These are phyloP conservation scores for Hyposoter dolosus DNA, from an alignment of 2,888 invertebrate genomes.

Conservation along the genomic window DNA sequence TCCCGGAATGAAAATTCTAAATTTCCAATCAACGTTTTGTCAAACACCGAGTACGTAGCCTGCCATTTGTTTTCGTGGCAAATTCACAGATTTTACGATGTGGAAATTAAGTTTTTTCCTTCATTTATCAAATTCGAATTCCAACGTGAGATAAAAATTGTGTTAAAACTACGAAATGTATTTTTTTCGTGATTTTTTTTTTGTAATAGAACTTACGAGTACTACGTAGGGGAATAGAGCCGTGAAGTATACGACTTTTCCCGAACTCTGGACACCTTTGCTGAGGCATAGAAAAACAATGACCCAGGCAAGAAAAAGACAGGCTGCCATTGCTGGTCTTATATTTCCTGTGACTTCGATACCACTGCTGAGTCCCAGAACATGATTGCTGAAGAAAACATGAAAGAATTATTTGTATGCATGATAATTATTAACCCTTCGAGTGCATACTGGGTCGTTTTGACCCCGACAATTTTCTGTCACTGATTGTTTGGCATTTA, in stretches of 20 bases:
- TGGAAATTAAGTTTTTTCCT: not conserved
- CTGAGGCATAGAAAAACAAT: slow-evolving; percentile 92
- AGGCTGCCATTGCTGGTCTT: slow-evolving; percentile 89
- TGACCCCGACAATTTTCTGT: too few relatives aligned
- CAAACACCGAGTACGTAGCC: too few relatives aligned
- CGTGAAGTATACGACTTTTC: slow-evolving; percentile 92
- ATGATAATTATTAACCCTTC: not conserved
- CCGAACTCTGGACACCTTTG: slow-evolving; percentile 92
- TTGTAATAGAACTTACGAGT: slow-evolving; percentile 86
- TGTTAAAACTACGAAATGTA: not conserved
- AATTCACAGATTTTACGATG: too few relatives aligned
- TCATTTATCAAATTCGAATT: not conserved
- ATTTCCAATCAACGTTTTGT: too few relatives aligned
- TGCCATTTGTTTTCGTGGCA: too few relatives aligned
- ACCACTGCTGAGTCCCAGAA: slow-evolving; percentile 90
- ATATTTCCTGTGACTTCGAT: slow-evolving; percentile 90
- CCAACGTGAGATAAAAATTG: not conserved
- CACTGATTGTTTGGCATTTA: too few relatives aligned
- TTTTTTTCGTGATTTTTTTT: not conserved
- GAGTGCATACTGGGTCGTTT: not conserved
- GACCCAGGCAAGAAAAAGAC: slow-evolving; percentile 91
- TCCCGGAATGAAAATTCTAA: not conserved
- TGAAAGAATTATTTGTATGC: not conserved
- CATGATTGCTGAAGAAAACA: slow-evolving; percentile 85
- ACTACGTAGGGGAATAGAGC: slow-evolving; percentile 92